Evolutionary conservation across 1,140 invertebrate species (phyloP).

Genomic region (Arion vulgaris): DNA sequence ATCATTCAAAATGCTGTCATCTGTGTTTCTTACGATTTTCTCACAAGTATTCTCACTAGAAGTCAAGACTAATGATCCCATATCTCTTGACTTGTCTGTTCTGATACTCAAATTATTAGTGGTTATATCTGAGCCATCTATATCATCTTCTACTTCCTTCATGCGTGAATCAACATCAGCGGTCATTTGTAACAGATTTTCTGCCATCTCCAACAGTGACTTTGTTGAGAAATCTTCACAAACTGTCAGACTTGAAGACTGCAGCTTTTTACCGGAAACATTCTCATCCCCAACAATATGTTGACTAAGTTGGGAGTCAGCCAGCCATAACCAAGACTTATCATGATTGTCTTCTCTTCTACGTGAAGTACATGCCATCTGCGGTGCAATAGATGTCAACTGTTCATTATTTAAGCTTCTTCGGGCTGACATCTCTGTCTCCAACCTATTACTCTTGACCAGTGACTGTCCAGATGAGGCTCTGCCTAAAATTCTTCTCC

Average conservation of each 20-base stretch:
- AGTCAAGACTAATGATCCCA: not conserved
- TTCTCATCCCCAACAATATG: not conserved
- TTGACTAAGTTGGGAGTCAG: not conserved
- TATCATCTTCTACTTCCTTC: slow-evolving; percentile 18
- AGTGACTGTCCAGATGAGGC: not conserved
- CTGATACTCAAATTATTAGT: not conserved
- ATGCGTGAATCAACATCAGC: slow-evolving; percentile 43
- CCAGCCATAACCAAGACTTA: not conserved
- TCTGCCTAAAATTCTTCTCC: not conserved
- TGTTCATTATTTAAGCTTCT: not conserved
- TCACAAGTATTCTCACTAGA: not conserved
- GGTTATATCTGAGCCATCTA: not conserved
- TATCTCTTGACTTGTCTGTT: not conserved
- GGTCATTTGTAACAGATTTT: slow-evolving; percentile 53
- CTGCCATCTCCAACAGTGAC: slow-evolving; percentile 48
- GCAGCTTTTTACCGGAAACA: not conserved
- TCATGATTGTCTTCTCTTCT: not conserved
- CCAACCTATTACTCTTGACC: not conserved
- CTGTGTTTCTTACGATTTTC: not conserved
- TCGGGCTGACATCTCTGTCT: no score
- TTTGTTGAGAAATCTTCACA: not conserved
- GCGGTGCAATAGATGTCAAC: not conserved
- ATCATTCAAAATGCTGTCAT: not conserved
- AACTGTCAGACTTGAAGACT: not conserved
- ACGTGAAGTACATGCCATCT: not conserved